Evolutionary conservation across 2,888 invertebrate genomes (phyloP), one percentile per base, ranked within the genome.

Genomic region (Philopedon plagiatum): DNA sequence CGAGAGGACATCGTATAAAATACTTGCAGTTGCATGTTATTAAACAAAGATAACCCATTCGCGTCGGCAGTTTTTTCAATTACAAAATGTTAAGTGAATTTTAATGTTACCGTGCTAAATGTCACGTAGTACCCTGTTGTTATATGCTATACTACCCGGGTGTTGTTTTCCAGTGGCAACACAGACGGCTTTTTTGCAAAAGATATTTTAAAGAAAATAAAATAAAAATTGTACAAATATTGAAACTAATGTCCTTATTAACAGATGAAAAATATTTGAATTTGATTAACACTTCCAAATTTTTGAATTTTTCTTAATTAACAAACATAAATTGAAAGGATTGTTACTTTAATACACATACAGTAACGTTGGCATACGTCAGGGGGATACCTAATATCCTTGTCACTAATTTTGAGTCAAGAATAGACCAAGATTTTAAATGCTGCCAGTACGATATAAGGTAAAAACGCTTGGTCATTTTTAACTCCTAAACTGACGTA

Each of bases 111-210:
- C 73, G 66, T 73, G 73, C 63, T 65, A 34, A 49, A 49, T 62
- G 73, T 73, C 73, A 73, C 73, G 73, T 73, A 73, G 73, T 73
- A 73, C 69, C 66, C 67, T 19, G 56, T 67, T 67, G 61, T 60
- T 65, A 46, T 51, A 60, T 37, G 19, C 34, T 61, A 51, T 19
- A 67, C 44, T 54, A 66, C 66, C 69, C 71, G 57, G 21, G 51
- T 41, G 37, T 51, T 23, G 51, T 61, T 60, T 34, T 49, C 34
- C 71, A 71, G 65, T 71, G 70, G 70, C 58, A 46, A 49, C 21
- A 21, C 65, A 46, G n/a, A 13, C 8, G 21, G 19, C 19, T 56
- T 44, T 65, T 54, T 41, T 44, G n/a, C 21, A 32, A 13, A 11
- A 56, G 29, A 21, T 15, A 39, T 58, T 29, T 18, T 11, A 39